These are phyloP conservation scores for Dasysyrphus albostriatus DNA, from an alignment of 2,888 invertebrate species.

Conservation along the genomic window DNA sequence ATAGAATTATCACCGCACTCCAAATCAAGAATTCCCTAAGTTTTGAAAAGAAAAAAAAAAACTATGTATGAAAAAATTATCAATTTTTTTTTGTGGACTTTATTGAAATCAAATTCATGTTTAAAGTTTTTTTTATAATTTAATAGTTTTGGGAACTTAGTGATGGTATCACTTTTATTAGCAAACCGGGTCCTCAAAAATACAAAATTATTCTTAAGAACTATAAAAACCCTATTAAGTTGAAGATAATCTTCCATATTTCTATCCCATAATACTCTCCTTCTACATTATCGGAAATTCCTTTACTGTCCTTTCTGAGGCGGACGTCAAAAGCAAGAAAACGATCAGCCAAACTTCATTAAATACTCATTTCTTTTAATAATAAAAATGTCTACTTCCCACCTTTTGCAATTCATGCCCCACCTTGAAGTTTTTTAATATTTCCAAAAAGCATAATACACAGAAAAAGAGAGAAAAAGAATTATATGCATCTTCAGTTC, in stretches of 20 bases:
- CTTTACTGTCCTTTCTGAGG: background rate
- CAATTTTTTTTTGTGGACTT: too few relatives aligned
- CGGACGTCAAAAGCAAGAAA: background rate
- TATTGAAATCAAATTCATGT: too few relatives aligned
- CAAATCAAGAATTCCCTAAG: too few relatives aligned
- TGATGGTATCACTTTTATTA: too few relatives aligned
- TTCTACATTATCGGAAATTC: background rate
- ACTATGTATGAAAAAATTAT: too few relatives aligned
- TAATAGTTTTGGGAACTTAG: too few relatives aligned
- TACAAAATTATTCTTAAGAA: too few relatives aligned
- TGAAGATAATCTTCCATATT: background rate
- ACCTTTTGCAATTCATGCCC: slow-evolving; percentile 73
- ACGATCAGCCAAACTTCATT: slow-evolving; percentile 27
- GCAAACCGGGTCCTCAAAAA: too few relatives aligned
- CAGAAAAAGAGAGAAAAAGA: background rate
- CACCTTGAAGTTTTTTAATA: slow-evolving; percentile 41
- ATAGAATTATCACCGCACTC: too few relatives aligned
- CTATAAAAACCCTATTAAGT: background rate
- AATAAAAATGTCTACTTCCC: slow-evolving; percentile 72
- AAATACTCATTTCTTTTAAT: slow-evolving; percentile 33
- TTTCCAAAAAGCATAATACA: background rate
- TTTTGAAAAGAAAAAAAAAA: too few relatives aligned
- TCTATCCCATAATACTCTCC: background rate
- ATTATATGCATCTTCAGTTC: slow-evolving; percentile 25
- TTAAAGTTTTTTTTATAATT: too few relatives aligned